A percentile compares a stretch with the other conserved stretches of the same genome.
Conservation (phyloP, 23 tunicate genomes). For the Oikopleura vanhoeffeni region DNA sequence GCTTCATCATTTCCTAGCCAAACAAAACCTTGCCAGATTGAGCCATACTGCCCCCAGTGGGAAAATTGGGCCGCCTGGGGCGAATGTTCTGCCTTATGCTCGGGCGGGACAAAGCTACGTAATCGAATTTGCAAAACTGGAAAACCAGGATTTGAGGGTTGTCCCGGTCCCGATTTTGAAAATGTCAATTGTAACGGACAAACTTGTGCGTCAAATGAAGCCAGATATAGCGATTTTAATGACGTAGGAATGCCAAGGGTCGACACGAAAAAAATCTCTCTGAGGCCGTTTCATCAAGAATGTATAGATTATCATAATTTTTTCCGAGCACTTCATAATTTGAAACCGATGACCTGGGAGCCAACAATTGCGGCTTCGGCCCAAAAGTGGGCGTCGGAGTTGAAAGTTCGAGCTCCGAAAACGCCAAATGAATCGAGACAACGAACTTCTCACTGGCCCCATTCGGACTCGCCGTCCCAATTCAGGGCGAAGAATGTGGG, state of each 20-base stretch:
- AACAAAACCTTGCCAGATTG: neutral
- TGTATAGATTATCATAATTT: conserved; percentile 6
- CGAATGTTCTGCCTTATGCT: neutral
- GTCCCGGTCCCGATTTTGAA: neutral
- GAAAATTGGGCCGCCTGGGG: neutral
- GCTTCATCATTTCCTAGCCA: neutral
- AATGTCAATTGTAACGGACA: neutral
- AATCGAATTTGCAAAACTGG: neutral
- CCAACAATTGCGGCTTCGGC: conserved; percentile 25
- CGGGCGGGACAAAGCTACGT: neutral
- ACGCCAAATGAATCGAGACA: conserved; percentile 22
- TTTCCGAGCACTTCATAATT: conserved; percentile 12
- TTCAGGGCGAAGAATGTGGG: conserved; percentile 24
- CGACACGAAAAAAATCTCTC: neutral
- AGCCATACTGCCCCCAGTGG: neutral
- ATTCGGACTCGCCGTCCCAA: conserved; percentile 22
- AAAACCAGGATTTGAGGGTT: conserved; percentile 14
- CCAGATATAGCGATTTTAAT: neutral
- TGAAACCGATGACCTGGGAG: conserved; percentile 37
- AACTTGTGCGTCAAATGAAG: neutral
- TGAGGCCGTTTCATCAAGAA: neutral
- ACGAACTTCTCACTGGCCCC: conserved; percentile 61
- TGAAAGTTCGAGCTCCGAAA: conserved; percentile 29
- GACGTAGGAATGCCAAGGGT: neutral
- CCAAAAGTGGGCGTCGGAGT: conserved; percentile 45